Percentiles rank a stretch among this genome's conserved stretches.
Evolutionary conservation across 2,888 invertebrate species (phyloP).

Genomic region (Hypsopygia costalis): DNA sequence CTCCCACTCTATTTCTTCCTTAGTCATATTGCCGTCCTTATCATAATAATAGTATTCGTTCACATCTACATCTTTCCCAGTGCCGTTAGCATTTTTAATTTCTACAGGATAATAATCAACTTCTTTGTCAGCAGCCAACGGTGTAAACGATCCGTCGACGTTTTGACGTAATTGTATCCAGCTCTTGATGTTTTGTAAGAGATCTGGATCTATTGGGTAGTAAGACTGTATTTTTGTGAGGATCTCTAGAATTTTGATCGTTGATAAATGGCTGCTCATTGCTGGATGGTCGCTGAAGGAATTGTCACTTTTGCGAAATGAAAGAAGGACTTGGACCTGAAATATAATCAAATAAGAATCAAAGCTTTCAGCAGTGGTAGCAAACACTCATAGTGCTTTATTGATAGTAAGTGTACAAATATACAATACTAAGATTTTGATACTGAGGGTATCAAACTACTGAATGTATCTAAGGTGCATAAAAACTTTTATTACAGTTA

Average conservation of each 20-base stretch:
- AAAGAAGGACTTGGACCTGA: constrained; percentile 82
- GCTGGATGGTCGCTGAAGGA: constrained; percentile 85
- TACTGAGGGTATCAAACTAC: too few relatives aligned
- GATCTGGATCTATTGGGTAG: constrained; percentile 81
- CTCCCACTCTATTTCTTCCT: constrained; percentile 72
- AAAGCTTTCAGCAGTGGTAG: too few relatives aligned
- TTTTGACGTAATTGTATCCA: constrained; percentile 83
- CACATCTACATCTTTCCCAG: constrained; percentile 55
- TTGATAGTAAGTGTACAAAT: too few relatives aligned
- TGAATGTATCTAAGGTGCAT: too few relatives aligned
- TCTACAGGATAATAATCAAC: constrained; percentile 71
- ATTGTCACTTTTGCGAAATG: constrained; percentile 83
- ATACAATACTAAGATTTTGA: too few relatives aligned
- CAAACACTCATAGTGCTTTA: too few relatives aligned
- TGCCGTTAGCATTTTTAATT: constrained; percentile 52
- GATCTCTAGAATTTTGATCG: constrained; percentile 81
- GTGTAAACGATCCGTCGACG: constrained; percentile 81
- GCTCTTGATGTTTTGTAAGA: constrained; percentile 79
- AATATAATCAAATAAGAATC: constrained; percentile 19
- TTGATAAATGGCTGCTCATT: constrained; percentile 81
- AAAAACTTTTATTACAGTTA: too few relatives aligned
- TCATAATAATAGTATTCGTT: constrained; percentile 75
- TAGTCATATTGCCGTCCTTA: constrained; percentile 73
- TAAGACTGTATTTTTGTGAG: constrained; percentile 81
- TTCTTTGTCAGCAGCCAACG: constrained; percentile 80